Evolutionary conservation across 2,113 vertebrate genomes (phyloP).

Genomic region (Scatophagus argus): DNA sequence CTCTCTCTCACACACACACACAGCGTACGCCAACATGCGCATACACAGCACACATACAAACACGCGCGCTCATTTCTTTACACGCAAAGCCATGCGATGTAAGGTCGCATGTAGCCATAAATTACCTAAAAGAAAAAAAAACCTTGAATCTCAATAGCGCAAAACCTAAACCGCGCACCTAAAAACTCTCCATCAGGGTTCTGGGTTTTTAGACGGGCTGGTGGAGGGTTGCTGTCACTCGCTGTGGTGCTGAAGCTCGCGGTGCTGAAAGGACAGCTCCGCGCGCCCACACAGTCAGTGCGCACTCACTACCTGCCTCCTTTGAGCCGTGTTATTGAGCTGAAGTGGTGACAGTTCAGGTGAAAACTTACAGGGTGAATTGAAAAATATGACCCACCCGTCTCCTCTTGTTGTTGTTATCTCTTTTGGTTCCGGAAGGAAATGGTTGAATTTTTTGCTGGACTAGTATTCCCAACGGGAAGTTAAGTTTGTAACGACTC

Average conservation of each 20-base stretch:
- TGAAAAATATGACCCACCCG: slow-evolving; percentile 22
- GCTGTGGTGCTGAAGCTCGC: slow-evolving; percentile 75
- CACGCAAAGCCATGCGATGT: slow-evolving; percentile 44
- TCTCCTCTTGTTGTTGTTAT: not conserved
- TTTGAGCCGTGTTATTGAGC: slow-evolving; percentile 50
- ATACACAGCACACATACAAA: not conserved
- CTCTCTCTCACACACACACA: not conserved
- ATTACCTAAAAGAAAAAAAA: too few species aligned
- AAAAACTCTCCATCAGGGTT: too few species aligned
- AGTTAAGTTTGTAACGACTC: slow-evolving; percentile 37
- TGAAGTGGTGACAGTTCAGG: slow-evolving; percentile 45
- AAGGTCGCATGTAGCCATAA: slow-evolving; percentile 56
- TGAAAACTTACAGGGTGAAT: slow-evolving; percentile 39
- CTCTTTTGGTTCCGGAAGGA: slow-evolving; percentile 11
- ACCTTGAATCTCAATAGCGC: too few species aligned
- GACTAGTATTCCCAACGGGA: slow-evolving; percentile 17
- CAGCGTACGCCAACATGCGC: not conserved
- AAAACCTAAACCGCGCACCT: too few species aligned
- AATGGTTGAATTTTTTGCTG: not conserved
- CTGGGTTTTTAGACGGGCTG: slow-evolving; percentile 38
- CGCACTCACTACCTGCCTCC: slow-evolving; percentile 41
- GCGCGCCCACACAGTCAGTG: slow-evolving; percentile 59
- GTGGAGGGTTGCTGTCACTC: slow-evolving; percentile 72
- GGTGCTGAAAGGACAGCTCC: slow-evolving; percentile 87
- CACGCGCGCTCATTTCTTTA: slow-evolving; percentile 36